phyloP scores from a whole-genome alignment of 2,888 invertebrate species.

The Junonia oenone region DNA sequence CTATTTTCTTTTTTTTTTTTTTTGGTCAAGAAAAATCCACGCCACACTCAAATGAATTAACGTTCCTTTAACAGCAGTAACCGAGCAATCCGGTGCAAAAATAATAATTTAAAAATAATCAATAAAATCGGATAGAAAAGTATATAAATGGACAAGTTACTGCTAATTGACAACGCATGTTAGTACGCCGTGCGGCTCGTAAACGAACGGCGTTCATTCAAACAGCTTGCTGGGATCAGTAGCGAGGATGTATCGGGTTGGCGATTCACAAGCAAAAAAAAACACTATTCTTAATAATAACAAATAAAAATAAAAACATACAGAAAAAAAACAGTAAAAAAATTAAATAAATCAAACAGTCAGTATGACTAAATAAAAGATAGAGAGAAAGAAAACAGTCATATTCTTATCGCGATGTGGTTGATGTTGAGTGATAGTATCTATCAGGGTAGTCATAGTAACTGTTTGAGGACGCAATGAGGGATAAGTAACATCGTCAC shows the following conservation, averaged over 20 bases:
- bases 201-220: conserved; percentile 39
- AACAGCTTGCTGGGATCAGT: conserved; percentile 60
- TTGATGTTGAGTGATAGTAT: conserved; percentile 48
- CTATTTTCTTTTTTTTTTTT: conserved; percentile 25
- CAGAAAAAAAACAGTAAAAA: conserved; percentile 40
- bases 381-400: conserved; percentile 69
- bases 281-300: conserved; percentile 62
- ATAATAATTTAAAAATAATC: conserved; percentile 47
- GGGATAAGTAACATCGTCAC: conserved; percentile 76
- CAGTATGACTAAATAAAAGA: conserved; percentile 78
- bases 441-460: conserved; percentile 62
- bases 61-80: conserved; percentile 66
- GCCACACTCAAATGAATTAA: conserved; percentile 66
- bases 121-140: conserved; percentile 41
- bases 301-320: conserved; percentile 46
- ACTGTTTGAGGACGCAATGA: conserved; percentile 70
- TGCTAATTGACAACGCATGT: conserved; percentile 58
- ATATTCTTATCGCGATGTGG: conserved; percentile 73
- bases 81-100: conserved; percentile 57
- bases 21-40: conserved; percentile 71
- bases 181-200: conserved; percentile 54
- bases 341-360: conserved; percentile 71
- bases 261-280: conserved; percentile 74
- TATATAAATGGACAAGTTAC: too few species aligned
- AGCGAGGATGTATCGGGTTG: conserved; percentile 71